Evolutionary conservation across 2,888 invertebrate genomes (phyloP), one percentile per base, ranked within the genome.

Genomic region (Clistopyga incitator): DNA sequence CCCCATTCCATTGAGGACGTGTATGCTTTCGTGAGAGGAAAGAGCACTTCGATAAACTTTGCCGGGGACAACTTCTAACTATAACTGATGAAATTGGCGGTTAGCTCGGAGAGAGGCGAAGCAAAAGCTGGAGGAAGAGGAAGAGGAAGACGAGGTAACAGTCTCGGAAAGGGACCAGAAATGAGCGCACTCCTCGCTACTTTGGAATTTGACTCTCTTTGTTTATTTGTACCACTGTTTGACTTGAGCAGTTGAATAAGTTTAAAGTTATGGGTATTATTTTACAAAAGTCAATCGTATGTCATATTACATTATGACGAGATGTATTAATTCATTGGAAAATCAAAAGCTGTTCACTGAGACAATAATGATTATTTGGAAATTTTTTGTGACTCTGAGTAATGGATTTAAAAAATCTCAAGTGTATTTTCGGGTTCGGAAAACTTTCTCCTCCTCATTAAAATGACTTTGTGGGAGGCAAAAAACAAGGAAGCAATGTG

Each of bases 51-150:
- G 74, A 80, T 80, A 67, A 80, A 80, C 79, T 80, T 74, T 74
- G 18, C 59, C 20, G 20, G 74, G 67, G 56, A 80, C 67, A 74
- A 80, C 74, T 80, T 74, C 67, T 59, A 80, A 74, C 67, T 74
- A 80, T 74, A 80, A 67, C 79, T 50, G 74, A 80, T 80, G 79
- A 80, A 80, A 80, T 80, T 79, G 67, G 54, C 15, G 67, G 71
- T 61, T 64, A 64, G 64, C 64, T 38, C n/a, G 65, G 15, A 34
- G 29, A 65, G 23, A 52, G 52, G 25, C n/a, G 64, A n/a, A 70
- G 67, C 45, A 42, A 13, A 45, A 45, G 54, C 34, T 20, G 6
- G 18, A n/a, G 54, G 18, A 23, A 54, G 29, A 59, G 23, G 29
- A 20, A 61, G 45, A 61, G 20, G 74, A 74, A 23, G 47, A 64